Conservation (phyloP, 2,888 invertebrate genomes). For the Dryocosmus kuriphilus region DNA sequence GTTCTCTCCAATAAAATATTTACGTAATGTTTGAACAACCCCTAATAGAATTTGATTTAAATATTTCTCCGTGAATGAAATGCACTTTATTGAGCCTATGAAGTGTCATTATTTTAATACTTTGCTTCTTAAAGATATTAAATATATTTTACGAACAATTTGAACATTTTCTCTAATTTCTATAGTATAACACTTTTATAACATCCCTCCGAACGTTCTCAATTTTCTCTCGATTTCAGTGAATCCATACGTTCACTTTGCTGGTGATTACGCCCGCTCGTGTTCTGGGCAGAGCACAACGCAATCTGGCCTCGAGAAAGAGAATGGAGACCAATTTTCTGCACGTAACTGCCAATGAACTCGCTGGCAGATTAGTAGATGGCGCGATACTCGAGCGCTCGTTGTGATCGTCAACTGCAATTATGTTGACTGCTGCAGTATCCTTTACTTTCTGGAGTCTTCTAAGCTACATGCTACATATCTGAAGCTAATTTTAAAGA, state of each 20-base stretch:
- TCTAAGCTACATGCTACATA: no score
- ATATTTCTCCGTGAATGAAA: no score
- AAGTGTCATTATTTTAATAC: no score
- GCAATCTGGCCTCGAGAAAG: neutral
- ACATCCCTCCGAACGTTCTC: neutral
- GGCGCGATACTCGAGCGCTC: neutral
- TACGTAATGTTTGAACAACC: no score
- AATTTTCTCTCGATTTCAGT: constrained; percentile 28
- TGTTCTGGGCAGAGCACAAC: neutral
- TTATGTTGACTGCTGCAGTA: neutral
- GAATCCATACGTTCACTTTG: constrained; percentile 47
- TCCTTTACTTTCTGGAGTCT: neutral
- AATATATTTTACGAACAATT: no score
- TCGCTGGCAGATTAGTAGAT: neutral
- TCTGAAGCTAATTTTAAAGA: no score
- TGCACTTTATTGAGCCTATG: no score
- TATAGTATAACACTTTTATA: neutral
- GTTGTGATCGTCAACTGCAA: neutral
- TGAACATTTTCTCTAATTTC: no score
- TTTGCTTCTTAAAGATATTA: no score
- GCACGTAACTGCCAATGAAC: neutral
- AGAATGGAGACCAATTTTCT: constrained; percentile 2
- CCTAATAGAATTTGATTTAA: no score
- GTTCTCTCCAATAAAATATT: no score
- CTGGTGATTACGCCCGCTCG: neutral